These are phyloP conservation scores for Melinaea menophilus DNA, from an alignment of 2,888 invertebrate genomes.

Conservation along the genomic window DNA sequence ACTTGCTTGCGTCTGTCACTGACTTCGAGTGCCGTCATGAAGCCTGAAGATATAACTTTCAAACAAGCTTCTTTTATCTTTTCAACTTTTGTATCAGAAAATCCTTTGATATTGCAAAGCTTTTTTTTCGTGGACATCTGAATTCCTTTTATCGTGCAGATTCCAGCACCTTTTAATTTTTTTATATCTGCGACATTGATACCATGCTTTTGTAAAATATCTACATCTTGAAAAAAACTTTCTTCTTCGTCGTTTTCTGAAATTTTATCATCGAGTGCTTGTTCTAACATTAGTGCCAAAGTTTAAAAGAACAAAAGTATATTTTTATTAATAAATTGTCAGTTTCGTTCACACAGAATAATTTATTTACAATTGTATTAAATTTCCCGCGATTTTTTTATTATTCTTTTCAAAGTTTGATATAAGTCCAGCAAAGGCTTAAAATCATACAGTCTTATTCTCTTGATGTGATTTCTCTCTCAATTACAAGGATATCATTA, in stretches of 20 bases:
- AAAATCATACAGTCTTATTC: too few relatives aligned
- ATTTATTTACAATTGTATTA: too few relatives aligned
- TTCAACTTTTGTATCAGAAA: conserved; percentile 86
- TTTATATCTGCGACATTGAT: conserved; percentile 86
- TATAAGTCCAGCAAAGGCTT: neutral
- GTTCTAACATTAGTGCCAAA: conserved; percentile 53
- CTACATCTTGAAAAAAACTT: conserved; percentile 85
- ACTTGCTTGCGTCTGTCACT: conserved; percentile 84
- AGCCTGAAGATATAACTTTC: conserved; percentile 81
- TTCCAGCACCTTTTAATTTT: conserved; percentile 85
- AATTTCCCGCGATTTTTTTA: conserved; percentile 35
- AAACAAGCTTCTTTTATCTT: conserved; percentile 87
- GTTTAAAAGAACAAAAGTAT: conserved; percentile 1
- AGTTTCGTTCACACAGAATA: neutral
- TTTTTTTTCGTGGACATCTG: conserved; percentile 88
- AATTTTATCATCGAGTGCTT: conserved; percentile 62
- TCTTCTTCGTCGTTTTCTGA: conserved; percentile 81
- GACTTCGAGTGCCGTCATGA: conserved; percentile 86
- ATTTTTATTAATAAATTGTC: neutral
- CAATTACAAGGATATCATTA: too few relatives aligned
- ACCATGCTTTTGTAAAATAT: conserved; percentile 79
- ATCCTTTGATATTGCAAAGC: conserved; percentile 84
- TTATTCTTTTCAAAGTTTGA: neutral
- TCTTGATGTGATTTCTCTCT: too few relatives aligned
- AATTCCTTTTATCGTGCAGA: conserved; percentile 88